A percentile compares a stretch with the other conserved stretches of the same genome.
These are phyloP conservation scores for Corynorhinus townsendii DNA, from an alignment of 2,113 vertebrate species.

Conservation along the genomic window DNA sequence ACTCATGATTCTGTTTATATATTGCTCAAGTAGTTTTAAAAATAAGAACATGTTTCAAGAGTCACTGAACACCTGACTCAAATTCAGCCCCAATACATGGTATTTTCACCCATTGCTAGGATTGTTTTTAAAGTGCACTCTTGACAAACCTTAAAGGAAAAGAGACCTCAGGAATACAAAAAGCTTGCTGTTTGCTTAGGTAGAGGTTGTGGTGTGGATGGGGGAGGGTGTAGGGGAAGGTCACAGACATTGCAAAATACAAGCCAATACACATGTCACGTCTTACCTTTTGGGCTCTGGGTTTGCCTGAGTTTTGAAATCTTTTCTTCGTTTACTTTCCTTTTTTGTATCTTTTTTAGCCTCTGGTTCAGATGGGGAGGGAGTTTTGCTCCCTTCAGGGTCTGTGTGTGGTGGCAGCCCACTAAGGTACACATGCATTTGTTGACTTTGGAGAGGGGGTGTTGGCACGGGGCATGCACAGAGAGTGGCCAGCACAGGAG, in stretches of 20 bases:
- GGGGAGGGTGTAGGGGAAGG: neutral
- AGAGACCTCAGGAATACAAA: neutral
- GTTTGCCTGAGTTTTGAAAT: slow-evolving; percentile 86
- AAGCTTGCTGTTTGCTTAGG: slow-evolving; percentile 13
- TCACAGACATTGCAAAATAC: neutral
- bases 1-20: slow-evolving; percentile 45
- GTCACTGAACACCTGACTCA: slow-evolving; percentile 5
- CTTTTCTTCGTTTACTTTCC: slow-evolving; percentile 95
- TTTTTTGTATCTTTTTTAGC: slow-evolving; percentile 92
- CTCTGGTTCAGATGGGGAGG: slow-evolving; percentile 82
- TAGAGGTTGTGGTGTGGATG: neutral
- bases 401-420: slow-evolving; percentile 85
- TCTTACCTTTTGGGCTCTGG: slow-evolving; percentile 91
- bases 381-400: slow-evolving; percentile 82
- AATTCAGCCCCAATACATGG: slow-evolving; percentile 1
- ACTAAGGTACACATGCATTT: slow-evolving; percentile 85
- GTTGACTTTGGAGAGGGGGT: slow-evolving; percentile 89
- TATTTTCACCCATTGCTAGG: neutral
- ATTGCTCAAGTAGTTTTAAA: slow-evolving; percentile 20
- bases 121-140: neutral
- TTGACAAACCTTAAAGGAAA: neutral
- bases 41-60: slow-evolving; percentile 31
- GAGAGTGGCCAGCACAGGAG: slow-evolving; percentile 84
- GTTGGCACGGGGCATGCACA: slow-evolving; percentile 83
- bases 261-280: slow-evolving; percentile 49